These are phyloP conservation scores for Galeruca laticollis DNA, from an alignment of 2,888 invertebrate genomes.

Conservation along the genomic window DNA sequence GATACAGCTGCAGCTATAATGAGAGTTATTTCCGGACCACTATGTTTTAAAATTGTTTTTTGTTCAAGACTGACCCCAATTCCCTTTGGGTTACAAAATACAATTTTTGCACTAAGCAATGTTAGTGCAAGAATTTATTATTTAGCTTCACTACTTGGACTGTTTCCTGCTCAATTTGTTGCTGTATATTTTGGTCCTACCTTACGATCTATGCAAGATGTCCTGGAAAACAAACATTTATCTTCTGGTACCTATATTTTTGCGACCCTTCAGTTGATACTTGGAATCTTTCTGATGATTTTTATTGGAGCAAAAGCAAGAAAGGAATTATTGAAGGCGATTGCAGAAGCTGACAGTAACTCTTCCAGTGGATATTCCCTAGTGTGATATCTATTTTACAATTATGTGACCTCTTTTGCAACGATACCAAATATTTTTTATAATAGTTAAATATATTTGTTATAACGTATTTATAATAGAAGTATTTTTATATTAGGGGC, in stretches of 20 bases:
- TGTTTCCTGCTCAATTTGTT: conserved; percentile 87
- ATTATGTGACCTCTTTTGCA: conserved; percentile 16
- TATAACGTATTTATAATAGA: conserved; percentile 20
- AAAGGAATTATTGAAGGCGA: conserved; percentile 79
- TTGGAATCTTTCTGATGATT: conserved; percentile 81
- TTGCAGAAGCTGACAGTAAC: conserved; percentile 62
- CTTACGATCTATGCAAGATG: conserved; percentile 90
- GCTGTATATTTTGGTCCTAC: conserved; percentile 92
- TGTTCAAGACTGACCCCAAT: conserved; percentile 90
- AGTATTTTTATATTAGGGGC: conserved; percentile 43
- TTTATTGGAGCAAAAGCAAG: conserved; percentile 87
- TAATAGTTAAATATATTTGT: conserved; percentile 32
- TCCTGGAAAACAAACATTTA: conserved; percentile 79
- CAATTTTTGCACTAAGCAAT: conserved; percentile 88
- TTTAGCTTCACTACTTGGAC: conserved; percentile 83
- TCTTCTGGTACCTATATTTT: conserved; percentile 83
- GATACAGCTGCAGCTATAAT: conserved; percentile 85
- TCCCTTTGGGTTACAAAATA: conserved; percentile 92
- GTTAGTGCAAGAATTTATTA: conserved; percentile 84
- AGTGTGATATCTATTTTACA: conserved; percentile 50
- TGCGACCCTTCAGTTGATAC: conserved; percentile 81
- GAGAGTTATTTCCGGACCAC: conserved; percentile 86
- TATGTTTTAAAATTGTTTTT: conserved; percentile 88
- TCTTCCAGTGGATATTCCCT: conserved; percentile 51
- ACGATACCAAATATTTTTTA: conserved; percentile 44